Percentiles rank a stretch among this genome's conserved stretches.
Evolutionary conservation across 2,113 vertebrate genomes (phyloP).

Genomic region (Eonycteris spelaea): DNA sequence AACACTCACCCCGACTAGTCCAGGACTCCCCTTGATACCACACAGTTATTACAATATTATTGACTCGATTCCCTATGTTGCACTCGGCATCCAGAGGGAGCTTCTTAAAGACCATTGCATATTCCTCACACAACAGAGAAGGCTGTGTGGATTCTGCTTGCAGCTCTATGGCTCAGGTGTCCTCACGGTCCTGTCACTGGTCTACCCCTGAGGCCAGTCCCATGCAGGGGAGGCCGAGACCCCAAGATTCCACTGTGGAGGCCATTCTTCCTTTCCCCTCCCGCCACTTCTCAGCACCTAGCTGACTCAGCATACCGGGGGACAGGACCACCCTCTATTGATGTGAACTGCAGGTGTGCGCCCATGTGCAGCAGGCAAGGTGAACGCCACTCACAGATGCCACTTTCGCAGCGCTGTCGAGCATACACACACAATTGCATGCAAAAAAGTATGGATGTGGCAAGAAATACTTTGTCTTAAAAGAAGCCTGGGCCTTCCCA

Average conservation of each 20-base stretch:
- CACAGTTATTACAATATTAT: background rate
- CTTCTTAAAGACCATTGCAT: background rate
- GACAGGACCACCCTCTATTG: background rate
- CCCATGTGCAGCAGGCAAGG: background rate
- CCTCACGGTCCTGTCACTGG: background rate
- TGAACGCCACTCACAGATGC: background rate
- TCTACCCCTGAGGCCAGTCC: background rate
- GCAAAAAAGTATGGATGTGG: background rate
- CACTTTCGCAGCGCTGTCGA: background rate
- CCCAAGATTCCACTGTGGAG: background rate
- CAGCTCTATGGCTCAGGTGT: background rate
- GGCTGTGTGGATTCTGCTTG: background rate
- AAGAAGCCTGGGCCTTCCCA: background rate
- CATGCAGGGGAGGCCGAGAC: background rate
- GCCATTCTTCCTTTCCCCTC: background rate
- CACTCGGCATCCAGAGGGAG: background rate
- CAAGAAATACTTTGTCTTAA: background rate
- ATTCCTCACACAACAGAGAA: background rate
- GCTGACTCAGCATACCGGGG: background rate
- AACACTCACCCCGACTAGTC: no score
- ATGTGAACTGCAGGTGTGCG: background rate
- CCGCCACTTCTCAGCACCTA: background rate
- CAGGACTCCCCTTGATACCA: no score
- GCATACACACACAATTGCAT: background rate
- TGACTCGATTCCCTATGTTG: background rate